A percentile compares a stretch with the other conserved stretches of the same genome.
Evolutionary conservation across 2,113 vertebrate species (phyloP).

Genomic region (Corydoras sp.): DNA sequence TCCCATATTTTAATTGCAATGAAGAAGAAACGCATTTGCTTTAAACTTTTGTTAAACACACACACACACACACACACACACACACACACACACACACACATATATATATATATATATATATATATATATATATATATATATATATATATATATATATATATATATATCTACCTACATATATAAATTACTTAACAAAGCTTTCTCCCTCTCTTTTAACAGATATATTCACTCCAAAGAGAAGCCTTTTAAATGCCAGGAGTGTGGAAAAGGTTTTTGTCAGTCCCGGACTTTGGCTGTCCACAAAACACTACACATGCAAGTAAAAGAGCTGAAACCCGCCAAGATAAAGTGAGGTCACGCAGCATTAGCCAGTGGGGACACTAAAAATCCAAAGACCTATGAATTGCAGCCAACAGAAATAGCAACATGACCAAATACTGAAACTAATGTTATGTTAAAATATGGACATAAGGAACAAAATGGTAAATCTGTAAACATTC

Average conservation of each 20-base stretch:
- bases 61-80: too few relatives aligned
- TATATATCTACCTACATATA: too few relatives aligned
- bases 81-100: too few relatives aligned
- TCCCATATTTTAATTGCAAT: too few relatives aligned
- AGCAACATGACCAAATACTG: constrained; percentile 26
- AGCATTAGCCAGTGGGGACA: constrained; percentile 41
- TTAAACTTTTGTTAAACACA: too few relatives aligned
- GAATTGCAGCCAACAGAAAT: constrained; percentile 39
- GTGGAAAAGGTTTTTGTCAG: constrained; percentile 98
- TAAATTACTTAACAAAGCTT: constrained; percentile 9
- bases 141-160: too few relatives aligned
- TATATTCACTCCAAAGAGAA: constrained; percentile 99
- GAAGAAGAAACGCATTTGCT: too few relatives aligned
- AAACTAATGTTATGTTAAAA: constrained; percentile 30
- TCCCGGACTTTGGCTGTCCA: constrained; percentile 97
- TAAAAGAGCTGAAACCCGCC: constrained; percentile 92
- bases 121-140: too few relatives aligned
- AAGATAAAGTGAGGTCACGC: constrained; percentile 83
- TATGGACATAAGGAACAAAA: constrained; percentile 13
- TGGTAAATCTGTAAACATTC: constrained; percentile 1
- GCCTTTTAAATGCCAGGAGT: constrained; percentile 98
- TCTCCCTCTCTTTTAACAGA: constrained; percentile 60
- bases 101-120: too few relatives aligned
- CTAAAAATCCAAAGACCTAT: constrained; percentile 47
- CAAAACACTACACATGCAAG: constrained; percentile 98